These are phyloP conservation scores for Nerophis lumbriciformis DNA, from an alignment of 2,113 vertebrate species.

Conservation along the genomic window DNA sequence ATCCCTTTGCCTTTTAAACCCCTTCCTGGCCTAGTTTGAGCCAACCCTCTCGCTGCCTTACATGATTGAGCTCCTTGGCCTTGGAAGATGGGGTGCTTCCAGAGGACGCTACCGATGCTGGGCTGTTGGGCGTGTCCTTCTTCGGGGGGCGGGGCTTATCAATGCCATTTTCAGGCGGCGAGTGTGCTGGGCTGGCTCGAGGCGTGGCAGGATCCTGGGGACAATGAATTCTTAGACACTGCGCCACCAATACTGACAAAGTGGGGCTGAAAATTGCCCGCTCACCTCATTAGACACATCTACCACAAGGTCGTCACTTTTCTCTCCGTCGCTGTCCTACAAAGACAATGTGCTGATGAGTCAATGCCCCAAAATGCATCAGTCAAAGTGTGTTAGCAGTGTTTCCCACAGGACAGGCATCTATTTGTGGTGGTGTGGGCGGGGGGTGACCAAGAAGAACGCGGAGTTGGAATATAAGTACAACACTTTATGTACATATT, in stretches of 20 bases:
- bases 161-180: constrained; percentile 93
- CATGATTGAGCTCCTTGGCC: constrained; percentile 98
- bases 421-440: no score
- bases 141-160: constrained; percentile 92
- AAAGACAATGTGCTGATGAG: constrained; percentile 13
- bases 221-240: no score
- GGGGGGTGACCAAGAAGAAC: no score
- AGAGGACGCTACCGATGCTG: constrained; percentile 94
- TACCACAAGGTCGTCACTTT: constrained; percentile 94
- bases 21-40: constrained; percentile 46
- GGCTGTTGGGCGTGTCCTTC: constrained; percentile 96
- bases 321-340: constrained; percentile 97
- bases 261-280: background rate
- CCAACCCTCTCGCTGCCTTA: constrained; percentile 67
- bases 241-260: background rate
- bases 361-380: background rate
- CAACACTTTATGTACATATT: no score
- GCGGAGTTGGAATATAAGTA: no score
- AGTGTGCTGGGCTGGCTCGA: constrained; percentile 90
- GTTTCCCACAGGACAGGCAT: no score
- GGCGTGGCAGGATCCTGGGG: constrained; percentile 93
- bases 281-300: constrained; percentile 95
- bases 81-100: constrained; percentile 98
- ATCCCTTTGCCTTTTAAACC: constrained; percentile 52
- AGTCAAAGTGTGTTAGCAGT: background rate